A percentile compares a stretch with the other conserved stretches of the same genome.
These are phyloP conservation scores for Dipodomys spectabilis DNA, from an alignment of 2,113 vertebrate species.

Conservation along the genomic window DNA sequence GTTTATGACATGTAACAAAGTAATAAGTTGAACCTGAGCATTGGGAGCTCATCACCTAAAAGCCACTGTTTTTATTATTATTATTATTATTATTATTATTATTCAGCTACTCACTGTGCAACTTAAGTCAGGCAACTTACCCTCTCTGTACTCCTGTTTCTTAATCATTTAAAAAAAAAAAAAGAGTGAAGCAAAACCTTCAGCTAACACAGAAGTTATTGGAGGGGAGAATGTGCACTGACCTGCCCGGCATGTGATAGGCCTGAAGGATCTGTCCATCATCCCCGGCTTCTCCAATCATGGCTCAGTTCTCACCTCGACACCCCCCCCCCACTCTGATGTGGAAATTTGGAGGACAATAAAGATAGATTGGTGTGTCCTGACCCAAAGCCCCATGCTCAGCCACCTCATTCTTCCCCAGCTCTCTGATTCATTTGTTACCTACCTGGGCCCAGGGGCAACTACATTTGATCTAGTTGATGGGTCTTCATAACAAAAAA, in stretches of 20 bases:
- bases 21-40: neutral
- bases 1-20: neutral
- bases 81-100: no score
- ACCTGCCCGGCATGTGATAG: neutral
- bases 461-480: no score
- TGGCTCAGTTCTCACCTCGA: neutral
- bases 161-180: neutral
- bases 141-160: neutral
- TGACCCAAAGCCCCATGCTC: no score
- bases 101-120: neutral
- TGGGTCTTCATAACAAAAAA: no score
- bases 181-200: neutral
- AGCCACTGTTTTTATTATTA: neutral
- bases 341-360: no score
- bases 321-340: neutral
- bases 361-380: no score
- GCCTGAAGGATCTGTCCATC: neutral
- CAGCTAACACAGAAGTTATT: no score
- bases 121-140: neutral
- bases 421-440: no score
- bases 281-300: neutral
- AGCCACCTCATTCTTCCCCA: no score
- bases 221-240: accelerated
- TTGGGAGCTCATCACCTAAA: neutral
- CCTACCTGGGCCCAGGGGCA: no score